Percentiles rank a stretch among this genome's conserved stretches.
phyloP scores from a whole-genome alignment of 2,888 invertebrate genomes.

The Dromius quadrimaculatus region DNA sequence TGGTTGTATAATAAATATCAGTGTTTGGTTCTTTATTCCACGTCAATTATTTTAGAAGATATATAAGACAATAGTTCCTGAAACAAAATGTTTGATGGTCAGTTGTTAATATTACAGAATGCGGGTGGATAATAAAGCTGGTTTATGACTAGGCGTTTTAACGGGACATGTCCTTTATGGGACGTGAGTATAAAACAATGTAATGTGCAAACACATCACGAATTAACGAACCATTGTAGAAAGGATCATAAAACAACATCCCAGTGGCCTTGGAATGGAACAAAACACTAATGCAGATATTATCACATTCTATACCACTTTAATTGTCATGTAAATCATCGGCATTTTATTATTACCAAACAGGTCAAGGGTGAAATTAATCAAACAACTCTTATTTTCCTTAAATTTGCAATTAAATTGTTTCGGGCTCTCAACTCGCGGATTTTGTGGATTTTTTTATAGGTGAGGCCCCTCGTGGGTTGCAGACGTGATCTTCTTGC shows the following conservation, averaged over 20 bases:
- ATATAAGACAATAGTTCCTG: no score
- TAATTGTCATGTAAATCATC: constrained; percentile 43
- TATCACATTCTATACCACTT: constrained; percentile 34
- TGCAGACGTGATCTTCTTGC: constrained; percentile 32
- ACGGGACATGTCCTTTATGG: constrained; percentile 50
- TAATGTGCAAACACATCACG: constrained; percentile 55
- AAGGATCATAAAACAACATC: constrained; percentile 52
- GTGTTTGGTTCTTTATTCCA: no score
- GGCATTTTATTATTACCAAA: constrained; percentile 29
- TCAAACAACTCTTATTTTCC: neutral
- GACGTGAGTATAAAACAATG: constrained; percentile 51
- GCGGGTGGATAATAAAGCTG: constrained; percentile 47
- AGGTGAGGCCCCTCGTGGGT: constrained; percentile 35
- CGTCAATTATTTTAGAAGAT: no score
- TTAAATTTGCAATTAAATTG: neutral
- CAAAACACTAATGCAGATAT: constrained; percentile 31
- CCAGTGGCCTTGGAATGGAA: constrained; percentile 47
- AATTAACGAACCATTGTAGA: constrained; percentile 54
- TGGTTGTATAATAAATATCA: no score
- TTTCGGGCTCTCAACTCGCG: neutral
- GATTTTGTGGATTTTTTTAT: constrained; percentile 38
- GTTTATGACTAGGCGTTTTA: constrained; percentile 48
- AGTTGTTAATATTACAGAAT: no score
- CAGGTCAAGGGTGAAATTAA: constrained; percentile 38
- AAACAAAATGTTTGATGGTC: no score